A percentile compares a stretch with the other conserved stretches of the same genome.
These are phyloP conservation scores for Linurgus olivaceus DNA, from an alignment of 2,797 vertebrate species.

Conservation along the genomic window DNA sequence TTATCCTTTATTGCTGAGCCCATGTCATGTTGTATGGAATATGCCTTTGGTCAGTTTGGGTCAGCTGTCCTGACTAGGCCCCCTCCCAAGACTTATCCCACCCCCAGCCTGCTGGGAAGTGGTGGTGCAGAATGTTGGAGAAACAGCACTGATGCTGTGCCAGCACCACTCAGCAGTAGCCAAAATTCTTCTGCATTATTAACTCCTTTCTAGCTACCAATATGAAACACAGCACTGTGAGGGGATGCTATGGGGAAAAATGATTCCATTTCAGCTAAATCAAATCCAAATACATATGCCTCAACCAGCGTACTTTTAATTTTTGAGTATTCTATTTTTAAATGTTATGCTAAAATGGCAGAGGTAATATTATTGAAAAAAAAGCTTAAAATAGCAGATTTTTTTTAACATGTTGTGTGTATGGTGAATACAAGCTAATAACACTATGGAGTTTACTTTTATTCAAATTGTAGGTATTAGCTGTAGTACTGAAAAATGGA, in stretches of 20 bases:
- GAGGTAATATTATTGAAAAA: not conserved
- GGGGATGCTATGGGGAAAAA: not conserved
- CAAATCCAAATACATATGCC: not conserved
- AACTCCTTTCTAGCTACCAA: not conserved
- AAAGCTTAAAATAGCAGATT: not conserved
- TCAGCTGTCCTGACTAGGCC: not conserved
- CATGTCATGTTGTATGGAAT: not conserved
- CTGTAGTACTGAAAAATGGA: not conserved
- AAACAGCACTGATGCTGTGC: not conserved
- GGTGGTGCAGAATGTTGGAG: not conserved
- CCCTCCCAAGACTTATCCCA: not conserved
- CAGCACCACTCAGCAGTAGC: not conserved
- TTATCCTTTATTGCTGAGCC: not conserved
- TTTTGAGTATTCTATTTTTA: not conserved
- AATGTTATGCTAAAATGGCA: not conserved
- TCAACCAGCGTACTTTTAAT: not conserved
- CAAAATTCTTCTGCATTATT: not conserved
- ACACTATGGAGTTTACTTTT: not conserved
- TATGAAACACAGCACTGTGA: not conserved
- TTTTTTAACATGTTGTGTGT: not conserved
- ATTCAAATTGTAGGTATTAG: not conserved
- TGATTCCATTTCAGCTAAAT: not conserved
- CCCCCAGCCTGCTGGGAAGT: not conserved
- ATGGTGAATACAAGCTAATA: not conserved
- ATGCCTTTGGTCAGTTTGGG: not conserved